A percentile compares a stretch with the other conserved stretches of the same genome.
phyloP scores from a whole-genome alignment of 2,888 invertebrate species.

The Philereme transversata region DNA sequence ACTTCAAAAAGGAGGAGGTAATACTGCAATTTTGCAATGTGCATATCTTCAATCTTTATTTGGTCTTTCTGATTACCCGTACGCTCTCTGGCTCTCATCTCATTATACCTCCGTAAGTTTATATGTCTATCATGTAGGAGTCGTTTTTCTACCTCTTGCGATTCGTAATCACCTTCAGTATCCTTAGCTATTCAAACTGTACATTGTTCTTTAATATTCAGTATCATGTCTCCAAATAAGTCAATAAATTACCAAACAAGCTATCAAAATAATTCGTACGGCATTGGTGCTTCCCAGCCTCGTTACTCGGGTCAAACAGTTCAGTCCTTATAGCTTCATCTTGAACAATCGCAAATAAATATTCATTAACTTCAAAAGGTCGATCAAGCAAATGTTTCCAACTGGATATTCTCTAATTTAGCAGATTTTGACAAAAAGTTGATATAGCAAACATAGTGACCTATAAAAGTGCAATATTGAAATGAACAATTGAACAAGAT shows the following conservation, averaged over 20 bases:
- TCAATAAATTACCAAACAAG: slow-evolving; percentile 1
- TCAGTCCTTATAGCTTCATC: slow-evolving; percentile 32
- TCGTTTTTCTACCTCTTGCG: too few relatives aligned
- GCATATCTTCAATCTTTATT: too few relatives aligned
- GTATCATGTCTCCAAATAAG: slow-evolving; percentile 7
- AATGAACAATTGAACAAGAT: too few relatives aligned
- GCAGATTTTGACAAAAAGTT: neutral
- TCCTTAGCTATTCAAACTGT: neutral
- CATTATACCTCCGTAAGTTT: too few relatives aligned
- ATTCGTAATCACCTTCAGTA: too few relatives aligned
- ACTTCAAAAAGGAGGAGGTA: too few relatives aligned
- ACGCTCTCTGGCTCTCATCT: too few relatives aligned
- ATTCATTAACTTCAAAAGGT: slow-evolving; percentile 34
- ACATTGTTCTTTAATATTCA: neutral
- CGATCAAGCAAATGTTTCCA: slow-evolving; percentile 16
- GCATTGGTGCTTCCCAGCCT: slow-evolving; percentile 14
- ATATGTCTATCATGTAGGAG: too few relatives aligned
- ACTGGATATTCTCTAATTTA: neutral
- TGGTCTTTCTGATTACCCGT: too few relatives aligned
- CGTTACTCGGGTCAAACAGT: slow-evolving; percentile 18
- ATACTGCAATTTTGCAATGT: too few relatives aligned
- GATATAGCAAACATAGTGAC: neutral
- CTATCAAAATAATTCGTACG: slow-evolving; percentile 1
- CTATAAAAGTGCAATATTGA: too few relatives aligned
- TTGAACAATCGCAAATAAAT: slow-evolving; percentile 28